These are phyloP conservation scores for Dasyurus viverrinus DNA, from an alignment of 2,113 vertebrate genomes.

Conservation along the genomic window DNA sequence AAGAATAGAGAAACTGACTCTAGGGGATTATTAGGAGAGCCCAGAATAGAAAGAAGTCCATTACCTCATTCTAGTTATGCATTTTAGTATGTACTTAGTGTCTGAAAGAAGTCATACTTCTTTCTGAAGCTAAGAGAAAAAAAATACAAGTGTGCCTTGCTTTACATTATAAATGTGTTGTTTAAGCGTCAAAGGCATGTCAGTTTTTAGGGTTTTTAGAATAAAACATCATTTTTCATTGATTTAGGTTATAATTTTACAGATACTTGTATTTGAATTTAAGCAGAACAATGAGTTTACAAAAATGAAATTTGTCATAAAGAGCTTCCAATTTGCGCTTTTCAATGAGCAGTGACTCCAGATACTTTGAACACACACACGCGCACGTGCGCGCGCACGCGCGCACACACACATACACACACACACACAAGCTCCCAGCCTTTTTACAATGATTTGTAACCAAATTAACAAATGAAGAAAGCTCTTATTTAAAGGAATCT, in stretches of 20 bases:
- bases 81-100: constrained; percentile 7
- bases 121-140: constrained; percentile 3
- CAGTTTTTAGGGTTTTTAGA: background rate
- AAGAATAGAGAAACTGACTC: constrained; percentile 41
- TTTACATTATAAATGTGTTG: constrained; percentile 17
- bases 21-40: background rate
- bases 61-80: background rate
- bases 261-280: background rate
- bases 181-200: background rate
- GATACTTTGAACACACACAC: background rate
- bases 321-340: background rate
- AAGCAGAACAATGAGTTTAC: background rate
- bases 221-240: background rate
- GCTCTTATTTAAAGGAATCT: background rate
- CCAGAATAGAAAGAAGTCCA: constrained; percentile 26
- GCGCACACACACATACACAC: background rate
- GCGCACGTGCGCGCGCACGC: no score
- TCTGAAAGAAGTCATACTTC: constrained; percentile 23
- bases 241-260: constrained; percentile 22
- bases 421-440: background rate
- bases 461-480: background rate
- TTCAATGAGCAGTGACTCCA: background rate
- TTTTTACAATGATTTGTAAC: constrained; percentile 5
- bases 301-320: background rate
- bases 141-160: constrained; percentile 1